phyloP scores from a whole-genome alignment of 2,797 vertebrate species.

The Novumbra hubbsi region DNA sequence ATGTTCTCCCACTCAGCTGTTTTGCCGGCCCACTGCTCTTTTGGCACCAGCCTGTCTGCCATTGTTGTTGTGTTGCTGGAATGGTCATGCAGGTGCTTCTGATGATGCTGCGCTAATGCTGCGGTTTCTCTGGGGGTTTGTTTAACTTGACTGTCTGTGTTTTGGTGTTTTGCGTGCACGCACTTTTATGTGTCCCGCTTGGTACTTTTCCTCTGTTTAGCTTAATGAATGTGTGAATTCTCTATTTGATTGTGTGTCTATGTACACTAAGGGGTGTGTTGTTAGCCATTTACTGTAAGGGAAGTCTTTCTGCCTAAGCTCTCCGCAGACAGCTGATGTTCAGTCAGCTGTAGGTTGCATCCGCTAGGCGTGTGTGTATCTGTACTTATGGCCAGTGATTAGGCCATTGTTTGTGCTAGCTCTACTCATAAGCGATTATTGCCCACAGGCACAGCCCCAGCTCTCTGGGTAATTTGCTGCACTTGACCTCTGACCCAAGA shows the following conservation, averaged over 20 bases:
- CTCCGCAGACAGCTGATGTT: not conserved
- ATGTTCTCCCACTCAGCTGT: constrained; percentile 68
- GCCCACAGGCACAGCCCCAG: constrained; percentile 36
- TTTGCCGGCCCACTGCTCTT: constrained; percentile 67
- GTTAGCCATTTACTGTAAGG: not conserved
- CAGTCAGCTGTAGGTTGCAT: not conserved
- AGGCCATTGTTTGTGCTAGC: constrained; percentile 34
- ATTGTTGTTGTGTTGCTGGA: constrained; percentile 67
- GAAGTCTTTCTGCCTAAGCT: not conserved
- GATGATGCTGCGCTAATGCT: constrained; percentile 47
- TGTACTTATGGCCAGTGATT: constrained; percentile 6
- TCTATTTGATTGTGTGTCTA: constrained; percentile 4
- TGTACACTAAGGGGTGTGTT: constrained; percentile 4
- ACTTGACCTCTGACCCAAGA: constrained; percentile 50
- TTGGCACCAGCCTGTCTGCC: constrained; percentile 23
- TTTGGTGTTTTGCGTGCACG: constrained; percentile 3
- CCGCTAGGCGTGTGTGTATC: constrained; percentile 5
- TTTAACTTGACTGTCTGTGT: constrained; percentile 8
- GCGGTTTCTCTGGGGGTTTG: constrained; percentile 34
- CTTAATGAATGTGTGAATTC: not conserved
- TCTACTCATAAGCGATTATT: constrained; percentile 34
- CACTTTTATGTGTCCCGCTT: not conserved
- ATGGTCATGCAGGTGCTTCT: constrained; percentile 69
- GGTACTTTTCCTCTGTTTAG: constrained; percentile 2
- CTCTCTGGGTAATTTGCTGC: constrained; percentile 44